Evolutionary conservation across 1,140 invertebrate species (phyloP).

Genomic region (Heliconius congener): DNA sequence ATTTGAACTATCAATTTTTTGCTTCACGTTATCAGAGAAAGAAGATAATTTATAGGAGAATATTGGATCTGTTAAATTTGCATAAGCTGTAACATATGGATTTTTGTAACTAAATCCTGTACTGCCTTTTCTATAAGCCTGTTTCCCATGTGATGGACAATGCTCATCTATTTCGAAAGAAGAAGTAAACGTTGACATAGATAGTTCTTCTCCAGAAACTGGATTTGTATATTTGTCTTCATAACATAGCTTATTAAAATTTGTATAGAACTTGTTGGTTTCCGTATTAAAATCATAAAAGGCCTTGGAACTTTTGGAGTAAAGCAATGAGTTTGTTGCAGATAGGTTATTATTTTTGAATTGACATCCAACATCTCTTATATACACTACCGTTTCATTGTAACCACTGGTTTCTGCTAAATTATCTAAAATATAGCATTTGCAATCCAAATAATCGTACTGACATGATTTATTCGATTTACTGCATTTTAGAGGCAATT

Average conservation of each 20-base stretch:
- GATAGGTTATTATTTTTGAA: constrained; percentile 55
- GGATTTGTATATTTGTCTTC: constrained; percentile 63
- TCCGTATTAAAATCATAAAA: constrained; percentile 47
- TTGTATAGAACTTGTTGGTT: constrained; percentile 48
- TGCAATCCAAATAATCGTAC: constrained; percentile 48
- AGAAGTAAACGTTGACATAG: constrained; percentile 47
- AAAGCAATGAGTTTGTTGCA: constrained; percentile 44
- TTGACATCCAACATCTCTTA: constrained; percentile 73
- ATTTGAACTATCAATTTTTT: constrained; percentile 28
- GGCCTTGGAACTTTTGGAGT: constrained; percentile 48
- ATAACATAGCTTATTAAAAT: constrained; percentile 54
- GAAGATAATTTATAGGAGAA: constrained; percentile 34
- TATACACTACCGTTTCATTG: constrained; percentile 59
- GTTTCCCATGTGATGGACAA: constrained; percentile 51
- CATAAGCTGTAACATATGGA: constrained; percentile 45
- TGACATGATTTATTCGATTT: constrained; percentile 65
- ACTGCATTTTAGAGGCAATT: constrained; percentile 36
- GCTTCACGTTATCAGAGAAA: constrained; percentile 31
- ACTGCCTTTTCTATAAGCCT: constrained; percentile 26
- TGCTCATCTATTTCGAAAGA: constrained; percentile 53
- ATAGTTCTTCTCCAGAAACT: constrained; percentile 44
- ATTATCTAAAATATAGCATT: constrained; percentile 26
- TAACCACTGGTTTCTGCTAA: constrained; percentile 33
- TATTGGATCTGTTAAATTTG: constrained; percentile 36
- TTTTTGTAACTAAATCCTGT: constrained; percentile 49